These are phyloP conservation scores for Martes flavigula DNA, from an alignment of 2,797 vertebrate genomes.

Conservation along the genomic window DNA sequence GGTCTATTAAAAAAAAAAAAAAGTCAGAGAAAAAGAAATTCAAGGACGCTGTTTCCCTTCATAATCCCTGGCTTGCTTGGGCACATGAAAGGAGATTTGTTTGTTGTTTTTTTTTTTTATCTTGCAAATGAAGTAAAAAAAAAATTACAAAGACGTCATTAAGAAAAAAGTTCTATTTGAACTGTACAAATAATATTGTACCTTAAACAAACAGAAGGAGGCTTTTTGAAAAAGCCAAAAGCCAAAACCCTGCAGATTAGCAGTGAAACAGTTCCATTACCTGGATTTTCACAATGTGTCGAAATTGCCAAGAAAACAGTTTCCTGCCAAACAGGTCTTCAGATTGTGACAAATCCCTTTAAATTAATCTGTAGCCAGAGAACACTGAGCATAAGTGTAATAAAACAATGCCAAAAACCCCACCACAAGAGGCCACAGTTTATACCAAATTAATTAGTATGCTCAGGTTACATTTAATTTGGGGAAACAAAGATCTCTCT, in stretches of 20 bases:
- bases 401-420: conserved; percentile 6
- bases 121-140: conserved; percentile 73
- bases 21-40: conserved; percentile 56
- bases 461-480: neutral
- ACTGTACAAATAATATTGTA: conserved; percentile 45
- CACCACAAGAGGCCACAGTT: neutral
- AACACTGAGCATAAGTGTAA: neutral
- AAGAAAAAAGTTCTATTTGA: conserved; percentile 51
- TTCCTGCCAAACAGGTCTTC: neutral
- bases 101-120: conserved; percentile 76
- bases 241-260: neutral
- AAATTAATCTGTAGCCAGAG: conserved; percentile 13
- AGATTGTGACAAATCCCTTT: neutral
- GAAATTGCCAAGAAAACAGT: neutral
- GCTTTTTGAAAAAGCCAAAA: conserved; percentile 61
- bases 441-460: neutral
- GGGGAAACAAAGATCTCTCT: neutral
- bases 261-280: neutral
- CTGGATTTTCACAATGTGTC: neutral
- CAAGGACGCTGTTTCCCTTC: conserved; percentile 43
- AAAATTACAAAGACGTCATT: conserved; percentile 56
- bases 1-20: conserved; percentile 46
- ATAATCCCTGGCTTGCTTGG: conserved; percentile 25
- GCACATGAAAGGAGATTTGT: conserved; percentile 53
- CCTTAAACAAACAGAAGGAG: conserved; percentile 69